Base-by-base conservation (phyloP, 2,888 invertebrate species). In the Fragum whitleyi region DNA sequence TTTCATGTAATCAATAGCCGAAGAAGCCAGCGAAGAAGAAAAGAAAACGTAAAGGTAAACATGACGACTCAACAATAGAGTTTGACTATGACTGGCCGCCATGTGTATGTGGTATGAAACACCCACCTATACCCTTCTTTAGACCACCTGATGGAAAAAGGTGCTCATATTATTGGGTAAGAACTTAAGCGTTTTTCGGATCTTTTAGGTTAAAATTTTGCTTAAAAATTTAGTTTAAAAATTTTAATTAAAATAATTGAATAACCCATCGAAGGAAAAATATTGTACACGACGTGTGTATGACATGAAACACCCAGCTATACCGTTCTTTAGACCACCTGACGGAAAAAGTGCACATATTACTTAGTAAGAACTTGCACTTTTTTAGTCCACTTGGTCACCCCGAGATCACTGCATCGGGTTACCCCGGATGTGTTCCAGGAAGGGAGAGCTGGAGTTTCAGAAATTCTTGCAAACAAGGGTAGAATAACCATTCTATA, bases 81-180 rank as follows among this genome's bases (percentile, higher is more conserved):
- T 85, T 81, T 51, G 74, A 55, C 9, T 79, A 85, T 29, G 76
- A 67, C 28, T 85, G 85, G 85, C 77, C 71, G 2, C 47, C n/a
- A 29, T 85, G 85, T 62, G 74, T 55, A n/a, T 85, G 85, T 36
- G 81, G 85, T 5, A 55, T 79, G 71, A 62, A 77, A 32, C 85
- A 85, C 32, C 81, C 85, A 0, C 85, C 85, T 5, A 42, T 85
- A 2, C 85, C 85, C 3, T 39, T 23, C 23, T 85, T 85, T 59
- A 36, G 39, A n/a, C 74, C 71, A 14, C 85, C 85, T 2, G 74
- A 81, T 53, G 72, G 74, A 21, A 74, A 65, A 5, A 42, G 62
- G 19, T 85, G 85, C 36, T 62, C 55, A 0, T 85, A 72, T 42
- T 85, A 85, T 42, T 85, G 85, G 85, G 85, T 85, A 74, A 51